Evolutionary conservation across 2,888 invertebrate species (phyloP), one percentile per base, ranked within the genome.

Genomic region (Lacanobia wlatinum): DNA sequence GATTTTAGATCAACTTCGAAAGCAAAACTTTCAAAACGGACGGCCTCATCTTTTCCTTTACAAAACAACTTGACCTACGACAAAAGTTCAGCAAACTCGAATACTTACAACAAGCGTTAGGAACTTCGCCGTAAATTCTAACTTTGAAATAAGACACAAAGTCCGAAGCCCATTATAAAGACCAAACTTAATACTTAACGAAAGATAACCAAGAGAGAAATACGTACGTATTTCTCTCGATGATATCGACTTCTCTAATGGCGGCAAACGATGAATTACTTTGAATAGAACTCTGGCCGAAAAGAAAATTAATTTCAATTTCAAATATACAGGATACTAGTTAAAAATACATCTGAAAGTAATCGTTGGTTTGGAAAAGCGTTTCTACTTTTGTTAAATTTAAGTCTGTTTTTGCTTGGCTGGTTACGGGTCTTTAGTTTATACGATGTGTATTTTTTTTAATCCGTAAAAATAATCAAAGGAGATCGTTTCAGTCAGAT

Each of bases 71-170:
- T 56, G 46, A 80, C 38, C 58, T 40, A 21, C n/a, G 40, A 70
- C 28, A 56, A 40, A 53, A 55, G 23, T 48, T 53, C 21, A 48
- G 2, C 38, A 59, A 78, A 69, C 61, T 68, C n/a, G 1, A 70
- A 52, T 40, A 59, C 62, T 82, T 66, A 55, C 38, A 16, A n/a
- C 14, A 71, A 82, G 21, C 61, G 40, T 68, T 61, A 53, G 61
- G 68, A 72, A 59, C 55, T 63, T 34, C 43, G 28, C 23, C 53
- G 43, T 73, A 70, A 83, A 85, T 83, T 67, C 9, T 68, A 70
- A 80, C 67, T 80, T 72, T 72, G 56, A 63, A 79, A 71, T 68
- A 67, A 78, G 59, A 83, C 74, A 58, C 67, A 50, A 60, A 62
- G 53, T 70, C 34, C n/a, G 0, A 34, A 59, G 7, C 46, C 53